Conservation (phyloP, 2,113 vertebrate species). For the Indicator indicator region DNA sequence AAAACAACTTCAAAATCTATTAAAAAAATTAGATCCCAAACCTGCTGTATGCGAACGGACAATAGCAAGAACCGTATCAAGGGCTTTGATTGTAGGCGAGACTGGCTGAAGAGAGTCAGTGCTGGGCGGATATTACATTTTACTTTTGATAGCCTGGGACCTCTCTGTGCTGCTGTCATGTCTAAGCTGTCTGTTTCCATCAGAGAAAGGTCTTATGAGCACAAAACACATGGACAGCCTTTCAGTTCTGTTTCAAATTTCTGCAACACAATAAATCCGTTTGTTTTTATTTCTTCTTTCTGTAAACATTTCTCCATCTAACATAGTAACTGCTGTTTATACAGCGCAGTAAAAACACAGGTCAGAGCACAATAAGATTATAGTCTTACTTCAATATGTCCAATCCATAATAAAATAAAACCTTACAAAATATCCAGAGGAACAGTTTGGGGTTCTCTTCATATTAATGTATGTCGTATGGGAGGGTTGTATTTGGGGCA, state of each 20-base stretch:
- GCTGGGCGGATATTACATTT: constrained; percentile 47
- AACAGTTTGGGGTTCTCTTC: constrained; percentile 64
- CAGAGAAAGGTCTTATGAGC: constrained; percentile 41
- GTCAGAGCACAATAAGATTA: constrained; percentile 81
- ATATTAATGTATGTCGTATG: constrained; percentile 72
- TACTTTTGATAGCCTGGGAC: constrained; percentile 31
- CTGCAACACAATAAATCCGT: constrained; percentile 73
- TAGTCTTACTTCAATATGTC: constrained; percentile 80
- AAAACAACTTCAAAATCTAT: constrained; percentile 27
- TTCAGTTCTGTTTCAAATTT: constrained; percentile 70
- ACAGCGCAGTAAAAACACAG: constrained; percentile 75
- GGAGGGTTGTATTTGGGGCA: constrained; percentile 69
- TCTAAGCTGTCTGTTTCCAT: constrained; percentile 75
- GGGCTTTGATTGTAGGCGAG: not conserved
- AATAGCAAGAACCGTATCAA: not conserved
- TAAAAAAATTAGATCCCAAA: constrained; percentile 19
- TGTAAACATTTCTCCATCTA: constrained; percentile 80
- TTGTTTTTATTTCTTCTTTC: constrained; percentile 80
- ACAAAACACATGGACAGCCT: constrained; percentile 73
- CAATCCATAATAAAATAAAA: constrained; percentile 77
- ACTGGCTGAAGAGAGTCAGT: not conserved
- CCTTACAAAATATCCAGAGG: constrained; percentile 71
- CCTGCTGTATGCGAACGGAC: not conserved
- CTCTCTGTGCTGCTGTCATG: constrained; percentile 49
- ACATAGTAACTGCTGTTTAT: constrained; percentile 78